phyloP scores from a whole-genome alignment of 2,113 vertebrate genomes.

The Misgurnus anguillicaudatus region DNA sequence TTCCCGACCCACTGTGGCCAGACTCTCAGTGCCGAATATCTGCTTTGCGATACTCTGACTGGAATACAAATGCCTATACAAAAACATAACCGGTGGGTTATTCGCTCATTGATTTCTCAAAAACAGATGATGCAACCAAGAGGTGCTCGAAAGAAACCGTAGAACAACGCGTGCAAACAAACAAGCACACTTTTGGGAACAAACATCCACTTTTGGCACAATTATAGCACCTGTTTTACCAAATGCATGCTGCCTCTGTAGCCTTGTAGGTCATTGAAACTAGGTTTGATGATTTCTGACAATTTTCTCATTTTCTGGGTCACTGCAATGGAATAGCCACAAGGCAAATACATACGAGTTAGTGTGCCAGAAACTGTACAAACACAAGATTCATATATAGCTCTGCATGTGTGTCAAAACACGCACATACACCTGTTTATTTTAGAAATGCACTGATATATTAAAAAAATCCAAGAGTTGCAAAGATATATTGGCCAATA shows the following conservation, averaged over 20 bases:
- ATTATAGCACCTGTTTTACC: constrained; percentile 14
- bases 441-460: no score
- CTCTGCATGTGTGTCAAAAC: neutral
- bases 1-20: neutral
- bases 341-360: constrained; percentile 7
- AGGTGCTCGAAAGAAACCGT: constrained; percentile 12
- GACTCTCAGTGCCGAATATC: constrained; percentile 13
- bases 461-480: no score
- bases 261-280: constrained; percentile 20
- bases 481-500: no score
- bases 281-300: constrained; percentile 9
- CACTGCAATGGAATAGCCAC: constrained; percentile 36
- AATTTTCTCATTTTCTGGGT: constrained; percentile 45
- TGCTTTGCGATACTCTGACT: constrained; percentile 24
- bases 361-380: neutral
- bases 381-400: constrained; percentile 1
- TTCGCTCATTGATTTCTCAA: constrained; percentile 27
- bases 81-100: constrained; percentile 20
- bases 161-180: constrained; percentile 1
- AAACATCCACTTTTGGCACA: neutral
- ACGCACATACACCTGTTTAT: neutral
- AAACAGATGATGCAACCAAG: constrained; percentile 30
- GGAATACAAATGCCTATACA: constrained; percentile 28
- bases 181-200: neutral
- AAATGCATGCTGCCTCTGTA: neutral